Conservation (phyloP, 1,140 invertebrate genomes). For the Lepidurus couesii region DNA sequence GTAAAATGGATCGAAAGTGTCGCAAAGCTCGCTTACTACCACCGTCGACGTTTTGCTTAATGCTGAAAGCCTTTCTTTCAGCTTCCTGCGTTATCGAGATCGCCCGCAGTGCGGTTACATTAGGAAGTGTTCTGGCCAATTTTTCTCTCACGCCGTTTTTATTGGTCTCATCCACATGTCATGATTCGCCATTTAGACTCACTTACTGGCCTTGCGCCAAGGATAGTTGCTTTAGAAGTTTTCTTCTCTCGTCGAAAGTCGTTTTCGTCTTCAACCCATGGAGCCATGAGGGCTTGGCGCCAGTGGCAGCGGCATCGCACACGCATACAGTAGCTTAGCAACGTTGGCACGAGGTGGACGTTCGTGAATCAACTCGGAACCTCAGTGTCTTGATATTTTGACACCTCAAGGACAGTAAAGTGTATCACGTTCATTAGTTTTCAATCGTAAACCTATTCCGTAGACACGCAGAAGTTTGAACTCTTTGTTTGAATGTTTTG, state of each 20-base stretch:
- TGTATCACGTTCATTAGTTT: too few relatives aligned
- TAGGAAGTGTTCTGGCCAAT: background rate
- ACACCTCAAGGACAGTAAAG: too few relatives aligned
- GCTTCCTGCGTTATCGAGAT: too few relatives aligned
- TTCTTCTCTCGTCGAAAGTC: background rate
- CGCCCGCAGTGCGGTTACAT: background rate
- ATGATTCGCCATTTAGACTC: background rate
- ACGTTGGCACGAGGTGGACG: background rate
- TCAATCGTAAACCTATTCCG: background rate
- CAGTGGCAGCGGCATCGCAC: background rate
- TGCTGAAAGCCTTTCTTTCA: too few relatives aligned
- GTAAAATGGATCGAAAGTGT: too few relatives aligned
- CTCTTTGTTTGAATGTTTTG: background rate
- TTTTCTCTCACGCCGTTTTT: background rate
- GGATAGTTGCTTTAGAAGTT: background rate
- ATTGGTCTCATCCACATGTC: background rate
- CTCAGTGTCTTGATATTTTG: background rate
- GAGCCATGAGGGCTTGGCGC: background rate
- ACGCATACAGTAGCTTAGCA: background rate
- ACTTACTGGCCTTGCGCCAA: constrained; percentile 4
- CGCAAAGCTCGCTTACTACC: too few relatives aligned
- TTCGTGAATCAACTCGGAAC: background rate
- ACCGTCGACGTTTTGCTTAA: too few relatives aligned
- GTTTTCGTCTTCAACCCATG: background rate
- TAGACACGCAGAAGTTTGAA: background rate